phyloP scores from a whole-genome alignment of 2,888 invertebrate genomes.

The Mantis religiosa region DNA sequence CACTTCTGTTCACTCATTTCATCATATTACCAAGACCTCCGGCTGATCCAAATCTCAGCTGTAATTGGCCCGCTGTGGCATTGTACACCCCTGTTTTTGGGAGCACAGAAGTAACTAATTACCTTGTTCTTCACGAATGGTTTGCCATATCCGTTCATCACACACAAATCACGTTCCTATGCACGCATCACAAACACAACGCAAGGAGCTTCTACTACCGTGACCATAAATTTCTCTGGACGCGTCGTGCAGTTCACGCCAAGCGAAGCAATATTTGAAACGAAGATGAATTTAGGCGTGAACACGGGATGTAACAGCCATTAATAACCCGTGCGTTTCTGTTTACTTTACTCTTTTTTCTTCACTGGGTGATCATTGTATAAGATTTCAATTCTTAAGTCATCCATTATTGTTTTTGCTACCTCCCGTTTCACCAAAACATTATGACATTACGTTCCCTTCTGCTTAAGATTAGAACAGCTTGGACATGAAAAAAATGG shows the following conservation, averaged over 20 bases:
- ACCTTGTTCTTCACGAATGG: neutral
- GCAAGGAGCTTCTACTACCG: neutral
- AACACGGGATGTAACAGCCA: neutral
- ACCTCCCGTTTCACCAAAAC: too few relatives aligned
- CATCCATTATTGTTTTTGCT: neutral
- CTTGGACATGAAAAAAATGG: too few relatives aligned
- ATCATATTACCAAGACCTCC: too few relatives aligned
- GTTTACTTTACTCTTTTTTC: neutral
- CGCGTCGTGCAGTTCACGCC: neutral
- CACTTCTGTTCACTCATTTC: too few relatives aligned
- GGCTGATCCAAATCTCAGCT: too few relatives aligned
- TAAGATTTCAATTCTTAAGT: neutral
- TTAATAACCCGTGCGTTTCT: neutral
- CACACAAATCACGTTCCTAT: neutral
- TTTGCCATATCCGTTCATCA: neutral
- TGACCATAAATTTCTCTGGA: neutral
- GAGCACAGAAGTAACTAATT: neutral
- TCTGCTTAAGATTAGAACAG: too few relatives aligned
- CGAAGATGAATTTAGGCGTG: neutral
- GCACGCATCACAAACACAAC: neutral
- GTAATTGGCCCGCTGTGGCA: too few relatives aligned
- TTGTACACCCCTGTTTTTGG: neutral
- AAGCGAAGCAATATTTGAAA: neutral
- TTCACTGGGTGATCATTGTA: neutral
- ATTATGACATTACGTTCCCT: too few relatives aligned